Base-by-base conservation (phyloP, 1,140 invertebrate species). In the Drosophila saltans region DNA sequence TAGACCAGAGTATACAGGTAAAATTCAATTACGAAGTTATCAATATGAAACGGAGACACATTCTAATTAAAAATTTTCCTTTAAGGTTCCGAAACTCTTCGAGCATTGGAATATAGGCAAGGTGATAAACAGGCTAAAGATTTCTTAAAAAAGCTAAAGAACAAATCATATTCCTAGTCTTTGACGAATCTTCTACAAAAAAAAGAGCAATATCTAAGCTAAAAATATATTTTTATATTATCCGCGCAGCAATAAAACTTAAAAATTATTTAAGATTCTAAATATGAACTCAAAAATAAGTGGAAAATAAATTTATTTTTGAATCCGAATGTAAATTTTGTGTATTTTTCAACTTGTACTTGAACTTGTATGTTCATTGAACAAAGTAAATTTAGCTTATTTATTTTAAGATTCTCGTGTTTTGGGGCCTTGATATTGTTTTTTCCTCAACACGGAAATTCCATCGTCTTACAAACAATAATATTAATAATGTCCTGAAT, bases 101-200 rank as follows among this genome's bases (percentile, higher is more conserved):
- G 95, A 81, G 96, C 97, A 1, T 88, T 99, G 52, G 96, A 97
- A 82, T 95, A 95, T 52, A 93, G 98, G 75, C 96, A 96, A 90
- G 97, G 97, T 74, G 98, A 99, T 93, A 97, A 96, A 93, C 95
- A 96, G 90, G 98, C 98, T 26, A 95, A 95, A 91, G 97, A 98
- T 60, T 99, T 99, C 92, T 93, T 98, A n/a, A 96, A 97, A 84
- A 97, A 95, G 88, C 94, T 97, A 79, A 96, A 94, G 91, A 94
- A 94, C 71, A 96, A 96, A 93, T 80, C 83, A n/a, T 78, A 78
- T 69, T 70, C 70, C 10, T 91, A 74, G 72, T 52, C 24, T 21
- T 65, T 3, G 33, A 40, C 16, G 36, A 24, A 48, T 48, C 7
- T 21, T 48, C 45, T 21, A 52, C 24, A 24, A 26, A 52, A 26